These are phyloP conservation scores for Notospermus geniculatus DNA, from an alignment of 1,140 invertebrate genomes.

Conservation along the genomic window DNA sequence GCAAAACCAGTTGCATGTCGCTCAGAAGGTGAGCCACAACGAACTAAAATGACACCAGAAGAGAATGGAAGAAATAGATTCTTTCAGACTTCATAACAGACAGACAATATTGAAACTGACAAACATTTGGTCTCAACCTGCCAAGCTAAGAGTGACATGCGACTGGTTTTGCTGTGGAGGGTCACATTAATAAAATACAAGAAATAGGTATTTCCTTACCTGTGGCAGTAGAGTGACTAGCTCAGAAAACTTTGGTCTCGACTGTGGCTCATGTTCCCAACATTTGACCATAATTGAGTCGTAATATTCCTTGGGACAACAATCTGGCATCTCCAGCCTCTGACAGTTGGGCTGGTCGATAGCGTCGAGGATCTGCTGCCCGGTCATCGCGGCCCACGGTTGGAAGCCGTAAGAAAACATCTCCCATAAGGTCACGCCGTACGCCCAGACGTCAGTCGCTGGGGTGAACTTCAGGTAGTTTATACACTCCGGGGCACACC, in stretches of 20 bases:
- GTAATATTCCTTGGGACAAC: constrained; percentile 92
- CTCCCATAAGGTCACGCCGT: constrained; percentile 97
- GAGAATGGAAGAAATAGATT: too few relatives aligned
- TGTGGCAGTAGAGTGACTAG: constrained; percentile 77
- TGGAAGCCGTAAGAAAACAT: constrained; percentile 99
- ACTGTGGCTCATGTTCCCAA: constrained; percentile 89
- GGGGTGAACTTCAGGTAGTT: constrained; percentile 94
- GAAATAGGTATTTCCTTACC: constrained; percentile 50
- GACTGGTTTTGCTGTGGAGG: too few relatives aligned
- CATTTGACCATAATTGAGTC: constrained; percentile 86
- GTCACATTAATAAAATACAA: too few relatives aligned
- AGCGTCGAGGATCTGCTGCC: constrained; percentile 90
- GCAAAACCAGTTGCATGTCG: too few relatives aligned
- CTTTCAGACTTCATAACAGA: too few relatives aligned
- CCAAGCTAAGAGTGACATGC: too few relatives aligned
- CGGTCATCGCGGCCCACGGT: constrained; percentile 93
- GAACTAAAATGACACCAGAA: too few relatives aligned
- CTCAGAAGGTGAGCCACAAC: too few relatives aligned
- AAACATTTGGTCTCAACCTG: too few relatives aligned
- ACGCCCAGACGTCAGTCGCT: constrained; percentile 96
- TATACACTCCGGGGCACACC: constrained; percentile 97
- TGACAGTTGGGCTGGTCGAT: constrained; percentile 78
- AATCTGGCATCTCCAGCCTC: constrained; percentile 80
- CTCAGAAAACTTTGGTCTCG: constrained; percentile 87
- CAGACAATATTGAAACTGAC: too few relatives aligned